Conservation (phyloP, 2,797 vertebrate genomes). For the Eulemur coronatus region DNA sequence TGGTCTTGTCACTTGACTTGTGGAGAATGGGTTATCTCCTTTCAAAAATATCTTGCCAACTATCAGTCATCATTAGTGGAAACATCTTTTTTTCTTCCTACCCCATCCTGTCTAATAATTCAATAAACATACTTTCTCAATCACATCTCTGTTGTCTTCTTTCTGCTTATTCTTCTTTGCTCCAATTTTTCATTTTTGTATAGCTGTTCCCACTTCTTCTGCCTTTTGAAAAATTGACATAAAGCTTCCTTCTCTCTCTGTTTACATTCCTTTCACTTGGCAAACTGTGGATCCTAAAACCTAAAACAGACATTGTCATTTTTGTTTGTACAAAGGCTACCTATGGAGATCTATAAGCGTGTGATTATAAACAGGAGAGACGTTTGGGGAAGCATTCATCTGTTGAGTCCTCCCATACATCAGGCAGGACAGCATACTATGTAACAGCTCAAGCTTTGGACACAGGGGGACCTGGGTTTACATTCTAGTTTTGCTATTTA, state of each 20-base stretch:
- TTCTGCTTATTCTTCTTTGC: not conserved
- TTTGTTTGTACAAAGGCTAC: not conserved
- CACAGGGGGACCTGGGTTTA: not conserved
- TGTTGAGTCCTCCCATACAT: not conserved
- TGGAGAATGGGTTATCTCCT: slow-evolving; percentile 39
- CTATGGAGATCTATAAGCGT: not conserved
- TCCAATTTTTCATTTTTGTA: slow-evolving; percentile 19
- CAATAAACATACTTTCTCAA: slow-evolving; percentile 41
- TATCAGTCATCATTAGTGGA: slow-evolving; percentile 56
- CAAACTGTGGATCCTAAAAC: not conserved
- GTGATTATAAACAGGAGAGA: not conserved
- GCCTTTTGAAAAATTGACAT: not conserved
- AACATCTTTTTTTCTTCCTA: slow-evolving; percentile 29
- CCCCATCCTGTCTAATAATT: slow-evolving; percentile 42
- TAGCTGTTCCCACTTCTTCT: not conserved
- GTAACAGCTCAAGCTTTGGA: not conserved
- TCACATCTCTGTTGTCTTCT: slow-evolving; percentile 34
- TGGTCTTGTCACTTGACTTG: not conserved
- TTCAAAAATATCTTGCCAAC: slow-evolving; percentile 60
- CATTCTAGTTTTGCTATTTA: not conserved
- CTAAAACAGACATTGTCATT: slow-evolving; percentile 10
- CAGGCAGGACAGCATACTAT: not conserved
- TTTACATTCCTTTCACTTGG: not conserved
- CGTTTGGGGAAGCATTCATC: not conserved
- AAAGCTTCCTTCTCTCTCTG: not conserved